Conservation (phyloP, 2,888 invertebrate species). For the Dryobota labecula region DNA sequence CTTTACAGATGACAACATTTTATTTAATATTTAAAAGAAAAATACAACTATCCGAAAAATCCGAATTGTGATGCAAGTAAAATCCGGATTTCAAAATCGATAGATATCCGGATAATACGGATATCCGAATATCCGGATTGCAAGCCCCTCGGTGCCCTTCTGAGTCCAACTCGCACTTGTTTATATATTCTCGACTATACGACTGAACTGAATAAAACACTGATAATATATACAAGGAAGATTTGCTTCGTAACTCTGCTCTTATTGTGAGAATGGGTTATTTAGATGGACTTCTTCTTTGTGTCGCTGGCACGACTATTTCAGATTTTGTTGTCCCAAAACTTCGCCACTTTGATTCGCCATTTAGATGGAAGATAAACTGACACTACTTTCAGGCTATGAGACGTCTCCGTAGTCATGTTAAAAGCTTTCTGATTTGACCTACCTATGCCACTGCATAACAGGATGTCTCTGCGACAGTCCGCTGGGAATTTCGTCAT, state of each 20-base stretch:
- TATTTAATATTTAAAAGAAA: no score
- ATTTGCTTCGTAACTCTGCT: background rate
- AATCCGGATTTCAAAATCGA: no score
- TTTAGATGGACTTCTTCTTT: background rate
- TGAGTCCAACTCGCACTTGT: no score
- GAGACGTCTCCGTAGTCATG: background rate
- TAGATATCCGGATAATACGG: no score
- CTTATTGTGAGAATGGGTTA: background rate
- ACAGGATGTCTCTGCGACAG: background rate
- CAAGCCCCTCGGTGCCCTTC: no score
- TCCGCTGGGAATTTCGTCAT: background rate
- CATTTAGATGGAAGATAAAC: background rate
- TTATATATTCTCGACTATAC: background rate
- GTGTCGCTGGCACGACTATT: no score
- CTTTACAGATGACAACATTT: no score
- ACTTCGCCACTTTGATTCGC: no score
- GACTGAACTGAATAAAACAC: background rate
- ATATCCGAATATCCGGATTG: no score
- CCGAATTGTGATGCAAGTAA: no score
- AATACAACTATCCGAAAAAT: no score
- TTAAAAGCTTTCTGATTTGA: conserved; percentile 8
- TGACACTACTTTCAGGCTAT: background rate
- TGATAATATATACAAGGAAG: background rate
- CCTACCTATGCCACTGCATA: background rate
- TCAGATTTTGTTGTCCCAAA: no score